phyloP scores from a whole-genome alignment of 2,797 vertebrate species.

The Gobionotothen gibberifrons region DNA sequence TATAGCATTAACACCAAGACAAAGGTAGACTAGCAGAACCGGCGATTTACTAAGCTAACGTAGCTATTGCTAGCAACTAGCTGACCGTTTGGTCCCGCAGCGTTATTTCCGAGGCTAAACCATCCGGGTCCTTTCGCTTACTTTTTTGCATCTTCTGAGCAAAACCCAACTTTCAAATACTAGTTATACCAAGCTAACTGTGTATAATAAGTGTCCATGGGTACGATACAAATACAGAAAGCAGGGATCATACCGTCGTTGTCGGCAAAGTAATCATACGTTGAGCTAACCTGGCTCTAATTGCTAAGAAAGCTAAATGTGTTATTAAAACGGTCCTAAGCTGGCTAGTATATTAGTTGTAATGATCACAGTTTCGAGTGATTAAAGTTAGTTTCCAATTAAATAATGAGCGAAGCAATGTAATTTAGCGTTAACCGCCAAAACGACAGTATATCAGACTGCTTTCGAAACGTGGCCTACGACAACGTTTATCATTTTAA shows the following conservation, averaged over 20 bases:
- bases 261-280: background rate
- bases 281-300: conserved; percentile 28
- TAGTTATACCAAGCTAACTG: fast-evolving
- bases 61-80: background rate
- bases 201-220: fast-evolving
- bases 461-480: conserved; percentile 66
- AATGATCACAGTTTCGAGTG: background rate
- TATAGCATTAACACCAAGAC: fast-evolving
- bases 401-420: background rate
- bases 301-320: background rate
- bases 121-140: background rate
- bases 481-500: conserved; percentile 5
- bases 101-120: conserved; percentile 5
- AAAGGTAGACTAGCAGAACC: background rate
- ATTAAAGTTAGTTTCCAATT: background rate
- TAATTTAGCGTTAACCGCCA: conserved; percentile 47
- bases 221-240: background rate
- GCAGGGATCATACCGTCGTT: conserved; percentile 15
- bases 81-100: conserved; percentile 15
- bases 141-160: background rate
- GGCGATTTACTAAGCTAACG: background rate
- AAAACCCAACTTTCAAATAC: fast-evolving
- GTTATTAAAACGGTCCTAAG: background rate
- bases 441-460: conserved; percentile 38
- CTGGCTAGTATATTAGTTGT: background rate